A percentile compares a stretch with the other conserved stretches of the same genome.
Conservation (phyloP, 2,888 invertebrate species). For the Seladonia tumulorum region DNA sequence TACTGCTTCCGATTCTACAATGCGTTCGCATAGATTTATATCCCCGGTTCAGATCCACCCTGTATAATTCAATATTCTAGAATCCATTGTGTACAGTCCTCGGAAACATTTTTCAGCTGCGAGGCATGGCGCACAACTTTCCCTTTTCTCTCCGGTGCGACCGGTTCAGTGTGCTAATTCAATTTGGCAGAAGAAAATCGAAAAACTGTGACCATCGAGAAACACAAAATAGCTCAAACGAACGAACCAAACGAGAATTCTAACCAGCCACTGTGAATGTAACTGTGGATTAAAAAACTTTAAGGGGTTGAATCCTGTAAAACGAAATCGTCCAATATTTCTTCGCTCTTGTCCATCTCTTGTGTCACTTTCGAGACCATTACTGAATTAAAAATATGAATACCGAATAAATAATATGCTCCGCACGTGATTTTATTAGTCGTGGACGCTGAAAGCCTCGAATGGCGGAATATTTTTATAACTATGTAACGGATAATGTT, state of each 20-base stretch:
- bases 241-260: background rate
- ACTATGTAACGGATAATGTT: too few species aligned
- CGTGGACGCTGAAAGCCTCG: too few species aligned
- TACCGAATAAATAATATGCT: too few species aligned
- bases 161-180: background rate
- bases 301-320: too few species aligned
- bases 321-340: too few species aligned
- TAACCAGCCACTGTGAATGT: too few species aligned
- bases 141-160: background rate
- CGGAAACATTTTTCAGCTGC: background rate
- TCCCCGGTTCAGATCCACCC: background rate
- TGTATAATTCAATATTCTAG: background rate
- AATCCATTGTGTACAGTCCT: conserved; percentile 2
- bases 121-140: background rate
- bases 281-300: too few species aligned
- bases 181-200: background rate
- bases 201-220: background rate
- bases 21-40: background rate
- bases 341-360: too few species aligned
- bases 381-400: too few species aligned
- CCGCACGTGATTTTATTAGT: too few species aligned
- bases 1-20: background rate
- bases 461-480: too few species aligned
- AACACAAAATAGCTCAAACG: background rate
- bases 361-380: too few species aligned